Evolutionary conservation across 2,113 vertebrate genomes (phyloP).

Genomic region (Coptodon rendalli): DNA sequence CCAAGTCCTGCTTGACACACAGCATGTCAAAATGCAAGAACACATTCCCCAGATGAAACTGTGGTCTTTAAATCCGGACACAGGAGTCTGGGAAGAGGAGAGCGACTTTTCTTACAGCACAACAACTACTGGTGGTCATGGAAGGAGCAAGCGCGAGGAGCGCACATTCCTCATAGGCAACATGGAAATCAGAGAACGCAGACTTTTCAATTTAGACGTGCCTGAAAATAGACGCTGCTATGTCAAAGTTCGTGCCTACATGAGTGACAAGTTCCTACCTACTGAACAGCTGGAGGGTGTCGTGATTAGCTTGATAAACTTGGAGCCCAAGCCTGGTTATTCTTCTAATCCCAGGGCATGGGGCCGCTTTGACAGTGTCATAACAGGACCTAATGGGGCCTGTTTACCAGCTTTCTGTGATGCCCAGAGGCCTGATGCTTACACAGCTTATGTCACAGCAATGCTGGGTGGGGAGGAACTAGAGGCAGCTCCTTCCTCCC

Average conservation of each 20-base stretch:
- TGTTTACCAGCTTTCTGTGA: constrained; percentile 96
- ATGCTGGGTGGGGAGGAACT: constrained; percentile 91
- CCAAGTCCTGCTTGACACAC: constrained; percentile 80
- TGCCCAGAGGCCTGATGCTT: constrained; percentile 76
- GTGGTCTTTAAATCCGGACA: constrained; percentile 89
- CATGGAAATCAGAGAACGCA: constrained; percentile 88
- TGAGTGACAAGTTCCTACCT: constrained; percentile 87
- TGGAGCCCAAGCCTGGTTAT: constrained; percentile 88
- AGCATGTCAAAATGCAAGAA: constrained; percentile 84
- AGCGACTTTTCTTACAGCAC: constrained; percentile 68
- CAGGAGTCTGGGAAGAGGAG: constrained; percentile 93
- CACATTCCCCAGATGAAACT: constrained; percentile 87
- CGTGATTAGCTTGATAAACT: constrained; percentile 85
- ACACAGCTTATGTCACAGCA: constrained; percentile 87
- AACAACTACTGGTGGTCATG: constrained; percentile 2
- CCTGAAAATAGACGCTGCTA: constrained; percentile 95
- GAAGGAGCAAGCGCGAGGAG: constrained; percentile 83
- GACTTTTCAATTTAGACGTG: constrained; percentile 94
- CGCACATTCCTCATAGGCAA: constrained; percentile 91
- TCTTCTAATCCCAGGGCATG: constrained; percentile 88
- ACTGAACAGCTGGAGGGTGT: constrained; percentile 90
- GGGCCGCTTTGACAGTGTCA: constrained; percentile 95
- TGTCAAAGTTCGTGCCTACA: constrained; percentile 91
- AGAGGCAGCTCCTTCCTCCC: constrained; percentile 86
- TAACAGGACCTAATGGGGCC: constrained; percentile 89